Conservation (phyloP, 2,888 invertebrate genomes). For the Fragum fragum region DNA sequence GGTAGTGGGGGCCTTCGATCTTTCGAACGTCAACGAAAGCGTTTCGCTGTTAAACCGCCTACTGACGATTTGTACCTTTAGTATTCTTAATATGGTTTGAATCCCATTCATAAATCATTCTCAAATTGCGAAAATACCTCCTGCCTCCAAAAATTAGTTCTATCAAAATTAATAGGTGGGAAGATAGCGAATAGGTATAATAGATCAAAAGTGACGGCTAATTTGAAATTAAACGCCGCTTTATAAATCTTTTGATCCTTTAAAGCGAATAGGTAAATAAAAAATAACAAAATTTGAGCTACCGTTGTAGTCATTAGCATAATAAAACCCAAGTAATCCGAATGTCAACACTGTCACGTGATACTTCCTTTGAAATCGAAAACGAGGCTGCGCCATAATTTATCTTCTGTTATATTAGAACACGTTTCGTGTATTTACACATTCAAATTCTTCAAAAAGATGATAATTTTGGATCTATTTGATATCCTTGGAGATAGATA, state of each 20-base stretch:
- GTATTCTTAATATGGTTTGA: not conserved
- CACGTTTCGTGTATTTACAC: slow-evolving; percentile 16
- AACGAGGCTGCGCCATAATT: slow-evolving; percentile 29
- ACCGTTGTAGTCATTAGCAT: slow-evolving; percentile 17
- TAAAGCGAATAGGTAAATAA: slow-evolving; percentile 19
- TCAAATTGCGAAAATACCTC: not conserved
- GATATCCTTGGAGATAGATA: slow-evolving; percentile 24
- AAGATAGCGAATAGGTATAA: slow-evolving; percentile 6
- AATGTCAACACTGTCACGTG: slow-evolving; percentile 29
- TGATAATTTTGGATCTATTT: slow-evolving; percentile 14
- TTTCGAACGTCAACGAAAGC: too few species aligned
- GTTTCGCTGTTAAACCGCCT: too few species aligned
- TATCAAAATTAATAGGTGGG: slow-evolving; percentile 6
- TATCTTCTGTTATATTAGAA: not conserved
- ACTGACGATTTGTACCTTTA: too few species aligned
- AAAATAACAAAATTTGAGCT: slow-evolving; percentile 27
- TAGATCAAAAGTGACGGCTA: slow-evolving; percentile 12
- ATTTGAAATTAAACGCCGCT: slow-evolving; percentile 30
- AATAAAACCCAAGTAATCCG: slow-evolving; percentile 23
- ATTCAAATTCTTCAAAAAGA: not conserved
- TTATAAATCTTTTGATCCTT: slow-evolving; percentile 15
- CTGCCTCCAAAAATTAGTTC: not conserved
- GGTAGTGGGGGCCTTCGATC: too few species aligned
- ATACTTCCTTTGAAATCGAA: slow-evolving; percentile 21
- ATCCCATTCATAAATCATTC: slow-evolving; percentile 2